Percentiles rank a stretch among this genome's conserved stretches.
These are phyloP conservation scores for Notodonta ziczac DNA, from an alignment of 2,888 invertebrate genomes.

Conservation along the genomic window DNA sequence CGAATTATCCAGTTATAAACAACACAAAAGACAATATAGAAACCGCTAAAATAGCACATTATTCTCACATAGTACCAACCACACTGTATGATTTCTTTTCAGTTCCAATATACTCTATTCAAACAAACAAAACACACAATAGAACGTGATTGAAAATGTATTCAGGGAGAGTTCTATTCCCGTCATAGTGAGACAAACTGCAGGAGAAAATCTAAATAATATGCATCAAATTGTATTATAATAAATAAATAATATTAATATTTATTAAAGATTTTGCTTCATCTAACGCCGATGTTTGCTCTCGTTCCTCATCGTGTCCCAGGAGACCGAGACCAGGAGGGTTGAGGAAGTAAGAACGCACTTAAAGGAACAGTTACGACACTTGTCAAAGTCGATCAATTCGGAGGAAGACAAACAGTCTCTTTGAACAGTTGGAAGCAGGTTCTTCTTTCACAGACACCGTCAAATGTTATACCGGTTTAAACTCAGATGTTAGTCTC, in stretches of 20 bases:
- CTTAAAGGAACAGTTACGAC: conserved; percentile 16
- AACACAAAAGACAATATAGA: background rate
- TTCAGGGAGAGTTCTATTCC: conserved; percentile 17
- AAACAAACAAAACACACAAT: conserved; percentile 27
- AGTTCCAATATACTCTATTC: background rate
- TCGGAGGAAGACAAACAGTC: conserved; percentile 1
- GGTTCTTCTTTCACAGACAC: background rate
- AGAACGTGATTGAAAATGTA: conserved; percentile 34
- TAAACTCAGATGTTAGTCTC: too few relatives aligned
- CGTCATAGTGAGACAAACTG: background rate
- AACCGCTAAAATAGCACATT: too few relatives aligned
- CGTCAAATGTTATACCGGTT: background rate
- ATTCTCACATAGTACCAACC: too few relatives aligned
- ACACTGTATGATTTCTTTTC: background rate
- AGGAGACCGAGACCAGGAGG: conserved; percentile 11
- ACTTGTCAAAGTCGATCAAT: conserved; percentile 23
- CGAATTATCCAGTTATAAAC: too few relatives aligned
- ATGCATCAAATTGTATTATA: background rate
- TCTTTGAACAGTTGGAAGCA: background rate
- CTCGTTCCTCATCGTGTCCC: conserved; percentile 2
- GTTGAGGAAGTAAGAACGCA: conserved; percentile 10
- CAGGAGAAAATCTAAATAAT: background rate
- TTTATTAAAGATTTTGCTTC: background rate
- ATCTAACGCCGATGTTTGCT: background rate
- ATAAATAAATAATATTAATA: background rate